Conservation (phyloP, 2,797 vertebrate species). For the Lateolabrax maculatus region DNA sequence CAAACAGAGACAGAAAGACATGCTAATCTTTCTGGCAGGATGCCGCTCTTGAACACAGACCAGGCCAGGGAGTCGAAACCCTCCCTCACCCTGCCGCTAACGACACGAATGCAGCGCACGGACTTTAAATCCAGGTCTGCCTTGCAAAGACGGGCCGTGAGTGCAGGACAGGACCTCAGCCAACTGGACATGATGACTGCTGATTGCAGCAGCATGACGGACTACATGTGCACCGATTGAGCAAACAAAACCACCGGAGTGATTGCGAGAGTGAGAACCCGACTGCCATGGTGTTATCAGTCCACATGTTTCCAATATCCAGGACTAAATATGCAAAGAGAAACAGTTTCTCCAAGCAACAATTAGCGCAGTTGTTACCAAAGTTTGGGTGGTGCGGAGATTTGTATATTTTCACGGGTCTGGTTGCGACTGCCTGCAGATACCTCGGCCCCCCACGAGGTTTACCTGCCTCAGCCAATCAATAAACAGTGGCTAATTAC, state of each 20-base stretch:
- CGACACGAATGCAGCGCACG: conserved; percentile 28
- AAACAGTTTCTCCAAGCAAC: conserved; percentile 42
- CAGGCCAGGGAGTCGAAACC: conserved; percentile 7
- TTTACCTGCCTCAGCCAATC: conserved; percentile 49
- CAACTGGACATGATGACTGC: conserved; percentile 34
- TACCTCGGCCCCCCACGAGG: conserved; percentile 8
- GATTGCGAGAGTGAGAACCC: conserved; percentile 16
- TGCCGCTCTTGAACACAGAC: background rate
- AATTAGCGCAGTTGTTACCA: conserved; percentile 42
- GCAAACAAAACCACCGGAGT: conserved; percentile 33
- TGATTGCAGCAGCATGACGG: conserved; percentile 42
- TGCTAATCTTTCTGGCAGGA: conserved; percentile 28
- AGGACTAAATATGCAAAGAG: conserved; percentile 41
- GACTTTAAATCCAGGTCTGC: conserved; percentile 9
- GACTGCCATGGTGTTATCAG: conserved; percentile 45
- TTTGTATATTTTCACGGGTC: conserved; percentile 72
- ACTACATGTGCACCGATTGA: conserved; percentile 33
- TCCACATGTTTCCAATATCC: conserved; percentile 60
- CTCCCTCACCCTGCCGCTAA: conserved; percentile 21
- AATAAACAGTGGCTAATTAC: conserved; percentile 68
- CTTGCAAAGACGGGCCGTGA: conserved; percentile 6
- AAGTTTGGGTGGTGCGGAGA: conserved; percentile 19
- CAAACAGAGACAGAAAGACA: conserved; percentile 44
- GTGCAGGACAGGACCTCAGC: conserved; percentile 13
- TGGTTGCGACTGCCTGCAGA: conserved; percentile 34